Base-by-base conservation (phyloP, 2,888 invertebrate genomes). In the Dynastes maya region DNA sequence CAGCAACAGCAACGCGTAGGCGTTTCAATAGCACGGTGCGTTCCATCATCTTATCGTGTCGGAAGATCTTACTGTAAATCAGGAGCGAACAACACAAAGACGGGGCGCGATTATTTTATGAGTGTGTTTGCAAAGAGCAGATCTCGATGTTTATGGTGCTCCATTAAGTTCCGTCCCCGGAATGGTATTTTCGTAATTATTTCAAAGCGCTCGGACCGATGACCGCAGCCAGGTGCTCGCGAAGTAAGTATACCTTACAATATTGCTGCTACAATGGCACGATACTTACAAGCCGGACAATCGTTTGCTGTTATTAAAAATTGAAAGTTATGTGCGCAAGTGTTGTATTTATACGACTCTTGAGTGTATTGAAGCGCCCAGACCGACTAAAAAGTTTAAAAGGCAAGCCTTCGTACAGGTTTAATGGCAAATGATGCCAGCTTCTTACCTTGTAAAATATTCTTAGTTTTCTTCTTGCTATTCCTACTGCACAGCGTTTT, bases 81-180 rank as follows among this genome's bases (percentile, higher is more conserved):
- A 58, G 37, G 22, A 40, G 55, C 55, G 55, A 55, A 55, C 55
- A 72, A 72, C 37, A 61, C 72, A 72, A 72, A 72, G 72, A 40
- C 72, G 67, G 45, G 32, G 64, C 13, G 22, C 72, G 71, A 72
- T 72, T 72, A 72, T 72, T 72, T 72, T 72, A 72, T 72, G 72
- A 37, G 58, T 5, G 11, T 29, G 61, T 72, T 58, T 40, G 72
- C 70, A 63, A 29, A 63, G 72, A 58, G 72, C 58, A 58, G 58
- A 37, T 72, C 72, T 72, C 55, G 27, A 22, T 51, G 68, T 68
- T 72, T 72, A 72, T 72, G 58, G 55, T 58, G 37, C 55, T 58
- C 72, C 72, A 72, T 72, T 72, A 72, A 58, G 58, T 72, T 55
- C 58, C 72, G 40, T 72, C 72, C 72, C 40, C 55, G 58, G 58